Evolutionary conservation across 2,113 vertebrate genomes (phyloP).

Genomic region (Rhombomys opimus): DNA sequence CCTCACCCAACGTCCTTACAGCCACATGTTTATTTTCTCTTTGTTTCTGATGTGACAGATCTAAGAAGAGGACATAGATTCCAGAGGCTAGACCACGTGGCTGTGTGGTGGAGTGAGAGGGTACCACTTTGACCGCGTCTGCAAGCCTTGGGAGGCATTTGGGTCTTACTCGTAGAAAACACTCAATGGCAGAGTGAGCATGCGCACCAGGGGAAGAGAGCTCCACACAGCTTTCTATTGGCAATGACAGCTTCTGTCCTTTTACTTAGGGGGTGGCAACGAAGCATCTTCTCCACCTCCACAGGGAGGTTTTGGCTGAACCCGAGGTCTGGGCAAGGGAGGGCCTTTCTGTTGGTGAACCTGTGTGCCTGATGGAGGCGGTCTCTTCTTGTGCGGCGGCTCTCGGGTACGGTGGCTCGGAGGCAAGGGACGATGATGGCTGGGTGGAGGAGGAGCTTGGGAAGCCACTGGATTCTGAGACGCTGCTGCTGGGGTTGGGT

Average conservation of each 20-base stretch:
- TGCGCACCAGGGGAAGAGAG: neutral
- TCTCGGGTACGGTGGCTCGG: conserved; percentile 30
- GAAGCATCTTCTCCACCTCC: neutral
- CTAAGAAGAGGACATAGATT: neutral
- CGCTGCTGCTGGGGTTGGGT: neutral
- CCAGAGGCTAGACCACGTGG: neutral
- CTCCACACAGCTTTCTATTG: neutral
- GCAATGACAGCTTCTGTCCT: neutral
- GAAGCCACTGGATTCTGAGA: neutral
- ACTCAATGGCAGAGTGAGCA: neutral
- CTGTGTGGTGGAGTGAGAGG: neutral
- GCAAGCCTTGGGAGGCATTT: accelerated
- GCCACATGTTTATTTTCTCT: neutral
- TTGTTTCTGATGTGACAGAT: neutral
- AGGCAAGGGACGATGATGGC: conserved; percentile 39
- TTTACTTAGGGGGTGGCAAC: neutral
- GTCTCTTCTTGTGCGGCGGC: conserved; percentile 55
- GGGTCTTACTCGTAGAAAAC: neutral
- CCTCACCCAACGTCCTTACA: neutral
- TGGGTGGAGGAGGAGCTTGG: conserved; percentile 44
- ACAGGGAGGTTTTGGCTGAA: conserved; percentile 44
- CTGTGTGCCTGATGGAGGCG: neutral
- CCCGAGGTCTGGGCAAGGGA: conserved; percentile 77
- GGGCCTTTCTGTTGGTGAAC: conserved; percentile 74
- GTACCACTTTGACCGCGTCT: neutral